Evolutionary conservation across 2,113 vertebrate species (phyloP).

Genomic region (Myotis yumanensis): DNA sequence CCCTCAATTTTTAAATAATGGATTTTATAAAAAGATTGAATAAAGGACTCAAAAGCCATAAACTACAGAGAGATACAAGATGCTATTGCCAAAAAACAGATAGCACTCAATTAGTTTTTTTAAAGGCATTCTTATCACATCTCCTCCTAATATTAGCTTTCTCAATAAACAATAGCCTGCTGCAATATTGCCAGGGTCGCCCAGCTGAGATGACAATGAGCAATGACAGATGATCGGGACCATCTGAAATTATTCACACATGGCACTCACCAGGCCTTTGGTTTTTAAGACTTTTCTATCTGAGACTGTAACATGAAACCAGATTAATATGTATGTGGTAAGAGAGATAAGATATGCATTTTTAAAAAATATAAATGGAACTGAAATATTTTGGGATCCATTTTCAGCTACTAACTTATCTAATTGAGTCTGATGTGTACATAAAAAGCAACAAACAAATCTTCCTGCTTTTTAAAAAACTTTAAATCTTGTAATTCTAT

Average conservation of each 20-base stretch:
- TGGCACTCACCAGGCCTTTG: conserved; percentile 44
- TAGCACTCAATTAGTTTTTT: conserved; percentile 84
- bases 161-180: conserved; percentile 81
- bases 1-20: conserved; percentile 85
- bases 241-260: conserved; percentile 57
- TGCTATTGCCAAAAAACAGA: conserved; percentile 82
- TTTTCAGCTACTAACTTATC: conserved; percentile 64
- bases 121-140: conserved; percentile 87
- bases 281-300: conserved; percentile 58
- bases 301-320: conserved; percentile 50
- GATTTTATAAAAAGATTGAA: conserved; percentile 85
- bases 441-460: conserved; percentile 58
- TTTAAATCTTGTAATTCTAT: conserved; percentile 43
- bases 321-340: conserved; percentile 74
- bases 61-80: conserved; percentile 81
- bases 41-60: conserved; percentile 80
- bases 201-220: conserved; percentile 74
- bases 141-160: conserved; percentile 84
- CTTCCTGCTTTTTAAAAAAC: conserved; percentile 69
- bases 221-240: conserved; percentile 57
- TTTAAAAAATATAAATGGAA: conserved; percentile 36
- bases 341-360: conserved; percentile 47
- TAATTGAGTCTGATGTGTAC: conserved; percentile 68
- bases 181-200: conserved; percentile 76
- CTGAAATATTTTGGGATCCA: conserved; percentile 47